Evolutionary conservation across 2,113 vertebrate species (phyloP).

Genomic region (Pterophyllum scalare): DNA sequence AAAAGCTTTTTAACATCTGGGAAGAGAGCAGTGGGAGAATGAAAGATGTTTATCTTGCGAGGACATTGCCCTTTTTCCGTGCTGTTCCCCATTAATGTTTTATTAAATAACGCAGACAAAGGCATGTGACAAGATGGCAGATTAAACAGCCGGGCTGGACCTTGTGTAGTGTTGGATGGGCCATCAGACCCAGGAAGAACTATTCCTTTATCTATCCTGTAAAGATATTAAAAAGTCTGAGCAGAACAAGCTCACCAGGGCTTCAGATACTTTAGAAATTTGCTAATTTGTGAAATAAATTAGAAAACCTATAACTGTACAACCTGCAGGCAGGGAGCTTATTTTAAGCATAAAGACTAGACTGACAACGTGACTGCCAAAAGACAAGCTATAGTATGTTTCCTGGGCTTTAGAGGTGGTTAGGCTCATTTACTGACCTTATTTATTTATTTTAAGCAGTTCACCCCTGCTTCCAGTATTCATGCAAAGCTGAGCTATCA

Average conservation of each 20-base stretch:
- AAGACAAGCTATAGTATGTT: background rate
- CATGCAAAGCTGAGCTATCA: background rate
- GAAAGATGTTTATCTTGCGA: conserved; percentile 26
- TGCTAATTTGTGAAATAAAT: background rate
- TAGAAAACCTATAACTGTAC: background rate
- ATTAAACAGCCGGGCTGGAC: conserved; percentile 8
- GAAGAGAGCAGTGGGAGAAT: background rate
- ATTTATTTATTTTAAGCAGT: background rate
- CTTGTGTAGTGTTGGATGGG: background rate
- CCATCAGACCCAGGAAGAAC: background rate
- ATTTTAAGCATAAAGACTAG: background rate
- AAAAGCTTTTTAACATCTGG: conserved; percentile 40
- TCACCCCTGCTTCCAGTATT: background rate
- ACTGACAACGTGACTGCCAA: background rate
- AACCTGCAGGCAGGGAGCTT: background rate
- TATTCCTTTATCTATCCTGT: background rate
- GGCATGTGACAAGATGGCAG: conserved; percentile 11
- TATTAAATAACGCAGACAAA: conserved; percentile 25
- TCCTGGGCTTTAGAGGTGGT: background rate
- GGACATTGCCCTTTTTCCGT: background rate
- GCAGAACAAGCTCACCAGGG: background rate
- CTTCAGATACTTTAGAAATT: background rate
- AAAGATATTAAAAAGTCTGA: background rate
- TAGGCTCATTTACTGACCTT: background rate
- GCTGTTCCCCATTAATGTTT: conserved; percentile 16